Base-by-base conservation (phyloP, 1,140 invertebrate genomes). In the Schmidtea mediterranea region DNA sequence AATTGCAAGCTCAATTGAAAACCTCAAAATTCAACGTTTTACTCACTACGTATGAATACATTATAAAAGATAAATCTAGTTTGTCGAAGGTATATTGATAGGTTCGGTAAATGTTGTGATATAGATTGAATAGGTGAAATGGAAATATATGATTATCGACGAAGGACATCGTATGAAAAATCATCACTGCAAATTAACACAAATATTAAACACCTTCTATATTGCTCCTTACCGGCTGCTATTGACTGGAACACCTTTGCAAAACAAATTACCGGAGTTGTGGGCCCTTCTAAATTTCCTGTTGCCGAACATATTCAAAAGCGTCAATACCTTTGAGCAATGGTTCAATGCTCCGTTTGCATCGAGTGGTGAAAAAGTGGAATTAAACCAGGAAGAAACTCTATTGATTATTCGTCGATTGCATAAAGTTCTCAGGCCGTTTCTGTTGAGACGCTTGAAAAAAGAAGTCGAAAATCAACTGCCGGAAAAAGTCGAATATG, bases 121-220 rank as follows among this genome's bases (percentile, higher is more conserved):
- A 32, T 32, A 10, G 10, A 6, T 6, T 6, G 10, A 32, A 6
- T 32, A 32, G 26, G 69, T 90, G 12, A 80, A 81, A 55, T 95
- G 86, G 86, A 92, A 90, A 61, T 94, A 95, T 62, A 94, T 97
- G 87, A 95, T 97, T 50, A 97, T 97, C 57, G 90, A 97, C 66
- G 90, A 97, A 69, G 90, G 90, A 57, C 90, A 97, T 69, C 75
- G 90, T 55, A 95, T 97, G 87, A 97, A 97, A 69, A 97, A 97
- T 66, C 90, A 97, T 67, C 89, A 95, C 62, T 95, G 89, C 67
- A 97, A 97, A 65, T 68, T 97, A 51, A 97, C 90, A 0, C 82
- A 92, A 65, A 69, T 75, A 24, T 69, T 97, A 18, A 95, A 95
- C 62, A 90, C 83, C 1, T 82, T 90, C 68, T 97, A 97, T 66